phyloP scores from a whole-genome alignment of 2,888 invertebrate genomes.

The Keiferia lycopersicella region DNA sequence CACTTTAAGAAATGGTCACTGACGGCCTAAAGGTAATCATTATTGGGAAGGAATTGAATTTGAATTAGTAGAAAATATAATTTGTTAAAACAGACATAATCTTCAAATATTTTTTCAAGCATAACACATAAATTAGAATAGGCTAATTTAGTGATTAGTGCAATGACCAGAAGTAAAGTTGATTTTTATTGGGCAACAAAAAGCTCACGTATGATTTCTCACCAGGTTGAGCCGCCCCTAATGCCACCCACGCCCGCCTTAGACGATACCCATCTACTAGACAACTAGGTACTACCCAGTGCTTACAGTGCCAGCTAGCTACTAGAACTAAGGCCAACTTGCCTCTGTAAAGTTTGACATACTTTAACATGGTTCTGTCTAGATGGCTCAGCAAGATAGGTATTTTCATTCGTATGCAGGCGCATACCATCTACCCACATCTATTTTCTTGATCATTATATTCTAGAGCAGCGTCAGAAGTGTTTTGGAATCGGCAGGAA shows the following conservation, averaged over 20 bases:
- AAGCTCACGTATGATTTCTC: not conserved
- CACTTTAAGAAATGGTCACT: too few relatives aligned
- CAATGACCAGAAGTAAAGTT: not conserved
- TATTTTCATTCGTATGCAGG: constrained; percentile 1
- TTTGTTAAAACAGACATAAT: too few relatives aligned
- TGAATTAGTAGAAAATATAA: too few relatives aligned
- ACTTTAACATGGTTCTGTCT: not conserved
- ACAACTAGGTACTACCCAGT: not conserved
- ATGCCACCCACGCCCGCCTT: constrained; percentile 9
- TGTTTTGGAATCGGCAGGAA: too few relatives aligned
- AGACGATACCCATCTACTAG: constrained; percentile 4
- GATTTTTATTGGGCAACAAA: not conserved
- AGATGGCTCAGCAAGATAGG: not conserved
- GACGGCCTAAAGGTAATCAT: too few relatives aligned
- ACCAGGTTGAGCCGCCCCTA: not conserved
- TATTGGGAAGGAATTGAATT: too few relatives aligned
- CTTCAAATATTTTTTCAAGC: too few relatives aligned
- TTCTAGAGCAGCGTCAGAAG: too few relatives aligned
- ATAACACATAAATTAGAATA: too few relatives aligned
- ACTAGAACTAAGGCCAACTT: not conserved
- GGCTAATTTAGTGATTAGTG: too few relatives aligned
- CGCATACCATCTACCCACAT: too few relatives aligned
- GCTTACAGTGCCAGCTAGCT: not conserved
- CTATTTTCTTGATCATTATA: too few relatives aligned
- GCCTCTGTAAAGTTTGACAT: not conserved